phyloP scores from a whole-genome alignment of 2,113 vertebrate species.

The Menidia beryllina region DNA sequence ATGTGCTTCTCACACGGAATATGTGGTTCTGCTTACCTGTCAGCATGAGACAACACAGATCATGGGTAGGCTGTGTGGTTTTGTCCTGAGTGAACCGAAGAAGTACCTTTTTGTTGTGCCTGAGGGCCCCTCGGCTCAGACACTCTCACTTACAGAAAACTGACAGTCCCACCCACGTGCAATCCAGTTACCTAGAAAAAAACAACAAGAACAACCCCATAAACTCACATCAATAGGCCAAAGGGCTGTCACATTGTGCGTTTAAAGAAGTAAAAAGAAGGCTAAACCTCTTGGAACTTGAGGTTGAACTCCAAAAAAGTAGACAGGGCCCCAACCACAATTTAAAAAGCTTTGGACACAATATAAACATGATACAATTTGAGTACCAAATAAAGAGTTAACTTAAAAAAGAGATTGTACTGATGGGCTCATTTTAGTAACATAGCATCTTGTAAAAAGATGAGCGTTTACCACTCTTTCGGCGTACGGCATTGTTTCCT shows the following conservation, averaged over 20 bases:
- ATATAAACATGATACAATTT: too few relatives aligned
- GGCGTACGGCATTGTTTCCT: too few relatives aligned
- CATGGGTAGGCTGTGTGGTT: background rate
- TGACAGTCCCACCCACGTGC: background rate
- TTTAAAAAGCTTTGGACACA: too few relatives aligned
- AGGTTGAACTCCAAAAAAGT: background rate
- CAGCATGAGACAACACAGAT: background rate
- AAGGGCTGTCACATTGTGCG: background rate
- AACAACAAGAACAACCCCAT: background rate
- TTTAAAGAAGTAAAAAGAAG: background rate
- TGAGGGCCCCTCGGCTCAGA: background rate
- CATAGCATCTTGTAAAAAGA: too few relatives aligned
- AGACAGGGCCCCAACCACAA: background rate
- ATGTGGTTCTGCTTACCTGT: background rate
- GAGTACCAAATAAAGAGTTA: too few relatives aligned
- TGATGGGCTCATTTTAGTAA: too few relatives aligned
- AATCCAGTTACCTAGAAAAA: background rate
- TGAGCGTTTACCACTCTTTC: too few relatives aligned
- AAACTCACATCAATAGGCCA: background rate
- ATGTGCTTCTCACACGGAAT: background rate
- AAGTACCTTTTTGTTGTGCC: constrained; percentile 6
- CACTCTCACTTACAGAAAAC: background rate
- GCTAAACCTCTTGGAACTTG: background rate
- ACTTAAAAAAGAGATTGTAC: too few relatives aligned
- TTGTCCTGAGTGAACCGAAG: background rate